phyloP scores from a whole-genome alignment of 2,113 vertebrate species.

The Paradisaea rubra region DNA sequence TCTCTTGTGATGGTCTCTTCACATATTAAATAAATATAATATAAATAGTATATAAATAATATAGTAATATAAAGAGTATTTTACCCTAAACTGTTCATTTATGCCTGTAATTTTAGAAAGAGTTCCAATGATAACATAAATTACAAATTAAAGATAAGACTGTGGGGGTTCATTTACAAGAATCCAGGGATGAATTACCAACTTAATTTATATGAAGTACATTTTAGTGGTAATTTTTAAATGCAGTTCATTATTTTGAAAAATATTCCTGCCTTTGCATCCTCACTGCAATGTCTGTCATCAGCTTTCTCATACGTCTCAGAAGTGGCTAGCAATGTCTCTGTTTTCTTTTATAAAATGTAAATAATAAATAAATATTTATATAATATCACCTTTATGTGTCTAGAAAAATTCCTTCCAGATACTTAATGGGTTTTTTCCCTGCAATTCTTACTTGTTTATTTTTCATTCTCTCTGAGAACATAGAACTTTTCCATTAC shows the following conservation, averaged over 20 bases:
- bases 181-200: slow-evolving; percentile 7
- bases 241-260: not conserved
- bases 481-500: not conserved
- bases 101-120: not conserved
- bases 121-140: slow-evolving; percentile 10
- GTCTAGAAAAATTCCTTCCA: not conserved
- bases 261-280: not conserved
- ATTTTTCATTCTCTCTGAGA: not conserved
- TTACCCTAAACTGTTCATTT: not conserved
- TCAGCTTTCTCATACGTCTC: not conserved
- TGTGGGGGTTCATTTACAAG: not conserved
- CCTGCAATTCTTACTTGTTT: not conserved
- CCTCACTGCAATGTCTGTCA: not conserved
- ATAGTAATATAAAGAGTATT: not conserved
- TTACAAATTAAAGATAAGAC: slow-evolving; percentile 8
- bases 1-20: not conserved
- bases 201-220: not conserved
- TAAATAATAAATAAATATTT: not conserved
- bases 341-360: not conserved
- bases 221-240: not conserved
- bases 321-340: not conserved
- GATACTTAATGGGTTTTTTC: not conserved
- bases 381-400: not conserved
- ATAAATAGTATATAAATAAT: not conserved
- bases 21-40: not conserved